Conservation (phyloP, 1,140 invertebrate genomes). For the Copidosoma floridanum region DNA sequence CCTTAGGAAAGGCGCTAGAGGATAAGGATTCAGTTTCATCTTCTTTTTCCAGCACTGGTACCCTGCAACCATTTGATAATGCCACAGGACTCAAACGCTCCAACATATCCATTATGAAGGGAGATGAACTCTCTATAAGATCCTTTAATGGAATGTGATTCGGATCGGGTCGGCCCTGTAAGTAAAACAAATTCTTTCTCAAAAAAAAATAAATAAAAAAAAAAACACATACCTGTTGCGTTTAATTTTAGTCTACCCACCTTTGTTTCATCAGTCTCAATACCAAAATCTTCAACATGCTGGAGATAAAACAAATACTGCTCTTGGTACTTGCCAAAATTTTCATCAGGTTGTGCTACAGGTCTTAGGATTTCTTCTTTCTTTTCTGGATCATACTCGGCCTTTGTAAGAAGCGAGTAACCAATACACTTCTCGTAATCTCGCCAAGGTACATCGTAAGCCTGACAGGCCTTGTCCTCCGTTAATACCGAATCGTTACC, state of each 20-base stretch:
- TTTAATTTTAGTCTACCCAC: slow-evolving; percentile 1
- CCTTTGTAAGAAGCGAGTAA: slow-evolving; percentile 37
- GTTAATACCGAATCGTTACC: slow-evolving; percentile 26
- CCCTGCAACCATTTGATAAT: slow-evolving; percentile 29
- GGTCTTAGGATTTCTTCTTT: slow-evolving; percentile 20
- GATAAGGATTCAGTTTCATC: background rate
- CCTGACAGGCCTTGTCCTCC: slow-evolving; percentile 38
- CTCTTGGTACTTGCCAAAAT: slow-evolving; percentile 45
- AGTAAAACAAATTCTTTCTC: background rate
- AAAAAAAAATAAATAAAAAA: background rate
- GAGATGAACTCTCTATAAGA: slow-evolving; percentile 39
- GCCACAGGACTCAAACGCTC: slow-evolving; percentile 32
- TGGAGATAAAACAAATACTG: slow-evolving; percentile 47
- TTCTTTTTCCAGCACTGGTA: background rate
- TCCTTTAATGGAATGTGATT: slow-evolving; percentile 43
- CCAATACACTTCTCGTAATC: slow-evolving; percentile 49
- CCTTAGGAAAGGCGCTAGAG: background rate
- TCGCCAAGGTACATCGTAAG: slow-evolving; percentile 32
- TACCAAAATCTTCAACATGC: slow-evolving; percentile 37
- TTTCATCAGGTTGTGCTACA: slow-evolving; percentile 22
- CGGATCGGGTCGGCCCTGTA: slow-evolving; percentile 32
- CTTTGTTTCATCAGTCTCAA: slow-evolving; percentile 33
- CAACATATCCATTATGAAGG: slow-evolving; percentile 40
- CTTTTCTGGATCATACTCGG: slow-evolving; percentile 24
- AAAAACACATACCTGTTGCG: background rate